phyloP scores from a whole-genome alignment of 2,888 invertebrate genomes.

The Chrysolina americana region DNA sequence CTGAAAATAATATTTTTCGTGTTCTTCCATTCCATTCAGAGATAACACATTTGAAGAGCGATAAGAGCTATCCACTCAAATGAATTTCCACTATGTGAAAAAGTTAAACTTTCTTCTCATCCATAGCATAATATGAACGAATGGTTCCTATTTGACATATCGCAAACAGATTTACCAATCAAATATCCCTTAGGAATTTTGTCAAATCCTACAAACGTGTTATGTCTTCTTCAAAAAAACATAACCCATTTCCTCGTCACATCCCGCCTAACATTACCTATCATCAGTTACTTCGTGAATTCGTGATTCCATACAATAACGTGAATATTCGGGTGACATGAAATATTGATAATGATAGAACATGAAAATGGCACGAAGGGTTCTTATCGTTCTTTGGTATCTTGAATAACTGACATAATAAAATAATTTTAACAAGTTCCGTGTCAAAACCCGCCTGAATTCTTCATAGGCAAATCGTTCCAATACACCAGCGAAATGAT shows the following conservation, averaged over 20 bases:
- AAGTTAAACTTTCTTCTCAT: no score
- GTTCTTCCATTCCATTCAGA: no score
- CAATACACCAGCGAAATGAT: background rate
- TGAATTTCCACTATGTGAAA: no score
- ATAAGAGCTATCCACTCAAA: no score
- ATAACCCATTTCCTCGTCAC: background rate
- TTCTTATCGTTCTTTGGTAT: conserved; percentile 20
- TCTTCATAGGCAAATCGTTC: background rate
- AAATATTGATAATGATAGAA: conserved; percentile 14
- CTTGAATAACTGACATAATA: conserved; percentile 19
- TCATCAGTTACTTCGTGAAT: conserved; percentile 1
- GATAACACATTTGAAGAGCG: no score
- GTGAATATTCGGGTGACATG: conserved; percentile 21
- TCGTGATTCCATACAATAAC: conserved; percentile 10
- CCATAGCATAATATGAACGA: no score
- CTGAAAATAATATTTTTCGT: no score
- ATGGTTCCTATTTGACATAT: no score
- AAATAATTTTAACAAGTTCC: conserved; percentile 29
- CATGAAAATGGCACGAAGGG: conserved; percentile 18
- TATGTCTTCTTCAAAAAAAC: background rate
- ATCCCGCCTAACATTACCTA: background rate
- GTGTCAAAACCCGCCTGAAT: conserved; percentile 21
- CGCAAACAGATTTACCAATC: no score
- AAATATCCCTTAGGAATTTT: no score
- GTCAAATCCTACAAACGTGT: no score